Evolutionary conservation across 2,888 invertebrate species (phyloP).

Genomic region (Stenotaenia linearis): DNA sequence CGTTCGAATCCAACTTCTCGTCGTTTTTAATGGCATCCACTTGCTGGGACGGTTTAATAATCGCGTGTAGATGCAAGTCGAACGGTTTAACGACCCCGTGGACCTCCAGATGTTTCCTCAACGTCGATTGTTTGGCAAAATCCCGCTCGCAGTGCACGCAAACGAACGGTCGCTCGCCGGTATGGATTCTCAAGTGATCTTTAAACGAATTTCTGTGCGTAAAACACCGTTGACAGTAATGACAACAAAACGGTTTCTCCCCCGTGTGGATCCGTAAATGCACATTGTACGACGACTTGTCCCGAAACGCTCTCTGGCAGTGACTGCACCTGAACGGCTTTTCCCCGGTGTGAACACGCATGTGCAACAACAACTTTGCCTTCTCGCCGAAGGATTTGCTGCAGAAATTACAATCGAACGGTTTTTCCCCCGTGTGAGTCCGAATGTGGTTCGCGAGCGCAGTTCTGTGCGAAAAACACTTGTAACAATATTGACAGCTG

Average conservation of each 20-base stretch:
- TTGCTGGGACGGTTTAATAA: constrained; percentile 27
- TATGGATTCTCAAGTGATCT: constrained; percentile 27
- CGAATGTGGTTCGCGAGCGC: constrained; percentile 28
- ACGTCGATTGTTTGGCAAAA: constrained; percentile 31
- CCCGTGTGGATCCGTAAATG: constrained; percentile 35
- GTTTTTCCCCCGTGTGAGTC: constrained; percentile 31
- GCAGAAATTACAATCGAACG: constrained; percentile 14
- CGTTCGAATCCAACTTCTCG: not conserved
- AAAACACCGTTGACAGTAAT: constrained; percentile 30
- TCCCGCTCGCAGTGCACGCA: constrained; percentile 24
- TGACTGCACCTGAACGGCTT: constrained; percentile 32
- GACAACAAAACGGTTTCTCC: constrained; percentile 31
- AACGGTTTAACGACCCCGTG: constrained; percentile 29
- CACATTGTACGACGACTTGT: constrained; percentile 33
- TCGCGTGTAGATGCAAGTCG: constrained; percentile 26
- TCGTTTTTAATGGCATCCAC: not conserved
- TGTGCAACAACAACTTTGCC: constrained; percentile 28
- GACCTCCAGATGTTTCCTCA: constrained; percentile 29
- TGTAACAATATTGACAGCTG: constrained; percentile 24
- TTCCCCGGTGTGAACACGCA: constrained; percentile 34
- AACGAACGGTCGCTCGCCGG: constrained; percentile 27
- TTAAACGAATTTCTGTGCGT: constrained; percentile 30
- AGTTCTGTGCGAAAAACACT: constrained; percentile 30
- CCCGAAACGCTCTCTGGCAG: constrained; percentile 29
- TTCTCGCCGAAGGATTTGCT: constrained; percentile 30